These are phyloP conservation scores for Chaetops frenatus DNA, from an alignment of 2,113 vertebrate genomes.

Conservation along the genomic window DNA sequence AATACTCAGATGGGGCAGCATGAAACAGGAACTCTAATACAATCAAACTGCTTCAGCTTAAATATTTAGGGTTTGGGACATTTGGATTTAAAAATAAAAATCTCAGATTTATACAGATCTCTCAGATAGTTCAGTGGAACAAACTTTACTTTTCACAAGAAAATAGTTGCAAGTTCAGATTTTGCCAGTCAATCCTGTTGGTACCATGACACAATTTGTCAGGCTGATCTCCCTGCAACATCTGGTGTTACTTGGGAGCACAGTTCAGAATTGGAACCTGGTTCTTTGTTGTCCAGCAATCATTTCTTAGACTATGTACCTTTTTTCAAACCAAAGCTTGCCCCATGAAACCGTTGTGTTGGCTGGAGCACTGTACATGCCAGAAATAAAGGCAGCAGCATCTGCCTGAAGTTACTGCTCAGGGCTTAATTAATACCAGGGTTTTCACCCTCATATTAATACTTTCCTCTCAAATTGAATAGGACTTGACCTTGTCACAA, in stretches of 20 bases:
- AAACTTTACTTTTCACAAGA: background rate
- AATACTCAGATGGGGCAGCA: background rate
- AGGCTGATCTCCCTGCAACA: background rate
- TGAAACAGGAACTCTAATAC: background rate
- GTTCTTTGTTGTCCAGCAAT: background rate
- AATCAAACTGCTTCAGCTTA: background rate
- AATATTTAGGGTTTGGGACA: background rate
- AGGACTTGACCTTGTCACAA: constrained; percentile 13
- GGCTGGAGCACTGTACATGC: background rate
- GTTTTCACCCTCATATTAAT: background rate
- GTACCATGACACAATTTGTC: background rate
- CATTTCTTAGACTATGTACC: background rate
- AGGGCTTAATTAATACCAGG: constrained; percentile 11
- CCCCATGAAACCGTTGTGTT: background rate
- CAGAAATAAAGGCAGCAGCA: background rate
- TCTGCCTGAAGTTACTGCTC: background rate
- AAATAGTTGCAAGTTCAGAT: background rate
- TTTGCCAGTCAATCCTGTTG: background rate
- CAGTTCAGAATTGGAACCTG: background rate
- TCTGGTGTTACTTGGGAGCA: background rate
- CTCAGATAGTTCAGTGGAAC: background rate
- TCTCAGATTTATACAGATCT: background rate
- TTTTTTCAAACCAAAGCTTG: background rate
- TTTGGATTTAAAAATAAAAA: background rate
- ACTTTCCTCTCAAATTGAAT: background rate